Evolutionary conservation across 92 coral and sea anemone genomes (phyloP), one percentile per base, ranked within the genome.

Genomic region (Zoanthus sansibaricus): DNA sequence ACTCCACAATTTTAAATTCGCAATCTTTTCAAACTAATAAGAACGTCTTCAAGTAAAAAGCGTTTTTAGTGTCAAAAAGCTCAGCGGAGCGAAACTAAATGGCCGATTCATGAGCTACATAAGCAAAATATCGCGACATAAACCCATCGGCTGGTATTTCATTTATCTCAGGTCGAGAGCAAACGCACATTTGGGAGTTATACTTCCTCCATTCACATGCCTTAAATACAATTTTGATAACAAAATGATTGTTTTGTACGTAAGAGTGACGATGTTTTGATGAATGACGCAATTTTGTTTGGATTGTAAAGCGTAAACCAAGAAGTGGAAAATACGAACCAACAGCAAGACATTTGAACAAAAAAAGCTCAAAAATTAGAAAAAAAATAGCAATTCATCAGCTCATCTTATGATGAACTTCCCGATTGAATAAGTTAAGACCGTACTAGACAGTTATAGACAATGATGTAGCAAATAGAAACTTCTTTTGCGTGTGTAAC

Each of bases 241-340:
- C 61, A 64, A 80, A 71, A 80, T 80, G 54, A 17, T 31, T 45
- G 8, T 45, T 33, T 72, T 16, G 18, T 10, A 61, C 55, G 73
- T 30, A 18, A 33, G 32, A 56, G 68, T n/a, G 47, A 61, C 12
- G 7, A n/a, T 61, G 84, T 79, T 80, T 80, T 66, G 61, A 62
- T 66, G 58, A 80, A 80, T 80, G 85, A 80, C 85, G 85, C 75
- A 64, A 80, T 20, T 64, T 45, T 66, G 48, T 80, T 80, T 80
- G 64, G 75, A 47, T 17, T 5, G 72, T 18, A 13, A 55, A 33
- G 71, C 30, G 69, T 32, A 7, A 54, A 31, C 15, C 15, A 58
- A 21, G 69, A 62, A 62, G 6, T 31, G 49, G 21, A n/a, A 76
- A 76, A 76, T 17, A 14, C 77, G 54, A 18, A 47, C 21, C 59